phyloP scores from a whole-genome alignment of 2,113 vertebrate genomes.

The Seriola rivoliana region DNA sequence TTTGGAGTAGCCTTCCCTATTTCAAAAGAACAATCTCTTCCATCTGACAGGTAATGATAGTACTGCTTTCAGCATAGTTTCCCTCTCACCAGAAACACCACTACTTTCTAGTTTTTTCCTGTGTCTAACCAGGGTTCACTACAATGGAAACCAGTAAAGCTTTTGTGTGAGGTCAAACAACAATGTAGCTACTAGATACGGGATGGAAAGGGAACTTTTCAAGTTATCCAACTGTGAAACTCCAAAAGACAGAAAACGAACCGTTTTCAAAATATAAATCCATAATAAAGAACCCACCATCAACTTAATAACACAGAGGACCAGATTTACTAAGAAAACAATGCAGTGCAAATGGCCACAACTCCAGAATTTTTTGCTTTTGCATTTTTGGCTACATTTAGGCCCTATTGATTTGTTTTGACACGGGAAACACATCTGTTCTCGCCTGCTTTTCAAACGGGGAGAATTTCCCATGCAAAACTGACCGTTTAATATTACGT shows the following conservation, averaged over 20 bases:
- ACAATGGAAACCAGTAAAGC: conserved; percentile 23
- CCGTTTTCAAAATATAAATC: background rate
- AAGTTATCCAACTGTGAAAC: background rate
- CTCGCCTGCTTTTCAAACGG: background rate
- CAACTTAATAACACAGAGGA: too few relatives aligned
- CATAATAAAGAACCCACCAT: too few relatives aligned
- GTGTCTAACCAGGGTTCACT: conserved; percentile 21
- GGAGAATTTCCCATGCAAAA: background rate
- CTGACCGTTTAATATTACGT: background rate
- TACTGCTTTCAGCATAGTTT: conserved; percentile 17
- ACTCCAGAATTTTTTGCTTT: too few relatives aligned
- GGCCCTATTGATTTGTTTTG: too few relatives aligned
- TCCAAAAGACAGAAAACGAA: background rate
- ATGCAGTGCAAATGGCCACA: too few relatives aligned
- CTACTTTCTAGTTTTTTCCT: conserved; percentile 20
- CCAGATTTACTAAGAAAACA: too few relatives aligned
- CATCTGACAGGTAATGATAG: conserved; percentile 52
- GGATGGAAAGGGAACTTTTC: conserved; percentile 5
- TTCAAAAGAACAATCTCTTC: conserved; percentile 55
- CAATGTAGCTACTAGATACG: conserved; percentile 17
- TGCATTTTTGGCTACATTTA: too few relatives aligned
- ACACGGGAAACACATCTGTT: too few relatives aligned
- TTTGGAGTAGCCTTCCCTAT: conserved; percentile 43
- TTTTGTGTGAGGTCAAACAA: conserved; percentile 24
- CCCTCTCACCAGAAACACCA: conserved; percentile 26